A percentile compares a stretch with the other conserved stretches of the same genome.
phyloP scores from a whole-genome alignment of 2,888 invertebrate species.

The Aethes cnicana region DNA sequence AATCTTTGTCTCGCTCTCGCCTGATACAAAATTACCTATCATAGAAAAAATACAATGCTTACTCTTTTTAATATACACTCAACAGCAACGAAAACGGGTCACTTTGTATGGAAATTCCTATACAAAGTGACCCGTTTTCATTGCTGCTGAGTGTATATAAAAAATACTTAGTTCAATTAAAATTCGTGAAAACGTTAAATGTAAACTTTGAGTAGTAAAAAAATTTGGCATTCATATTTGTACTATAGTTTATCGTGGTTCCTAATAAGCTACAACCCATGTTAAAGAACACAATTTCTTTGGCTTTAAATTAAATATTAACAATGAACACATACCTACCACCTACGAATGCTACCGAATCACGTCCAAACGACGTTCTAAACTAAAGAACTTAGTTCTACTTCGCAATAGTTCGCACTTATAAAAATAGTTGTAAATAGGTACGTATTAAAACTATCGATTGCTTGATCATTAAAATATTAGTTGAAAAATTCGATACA shows the following conservation, averaged over 20 bases:
- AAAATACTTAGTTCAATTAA: constrained; percentile 11
- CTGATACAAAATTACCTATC: too few relatives aligned
- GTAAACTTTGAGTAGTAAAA: constrained; percentile 24
- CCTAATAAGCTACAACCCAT: constrained; percentile 31
- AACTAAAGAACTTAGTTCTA: constrained; percentile 27
- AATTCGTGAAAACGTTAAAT: constrained; percentile 19
- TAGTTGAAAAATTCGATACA: constrained; percentile 37
- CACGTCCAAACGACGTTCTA: constrained; percentile 11
- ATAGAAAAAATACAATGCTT: too few relatives aligned
- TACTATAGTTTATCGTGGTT: constrained; percentile 37
- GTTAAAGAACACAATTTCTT: constrained; percentile 47
- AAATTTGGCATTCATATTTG: constrained; percentile 43
- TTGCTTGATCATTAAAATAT: constrained; percentile 5
- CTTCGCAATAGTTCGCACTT: too few relatives aligned
- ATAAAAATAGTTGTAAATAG: constrained; percentile 27
- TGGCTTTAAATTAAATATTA: constrained; percentile 39
- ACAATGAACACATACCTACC: constrained; percentile 27
- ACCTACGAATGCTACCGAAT: constrained; percentile 5
- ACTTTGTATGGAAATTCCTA: too few relatives aligned
- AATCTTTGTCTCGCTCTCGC: too few relatives aligned
- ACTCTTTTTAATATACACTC: too few relatives aligned
- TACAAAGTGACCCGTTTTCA: too few relatives aligned
- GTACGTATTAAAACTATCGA: constrained; percentile 9
- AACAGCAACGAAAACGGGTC: too few relatives aligned
- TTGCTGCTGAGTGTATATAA: too few relatives aligned